Conservation (phyloP, 2,888 invertebrate species). For the Polymixis lichenea region DNA sequence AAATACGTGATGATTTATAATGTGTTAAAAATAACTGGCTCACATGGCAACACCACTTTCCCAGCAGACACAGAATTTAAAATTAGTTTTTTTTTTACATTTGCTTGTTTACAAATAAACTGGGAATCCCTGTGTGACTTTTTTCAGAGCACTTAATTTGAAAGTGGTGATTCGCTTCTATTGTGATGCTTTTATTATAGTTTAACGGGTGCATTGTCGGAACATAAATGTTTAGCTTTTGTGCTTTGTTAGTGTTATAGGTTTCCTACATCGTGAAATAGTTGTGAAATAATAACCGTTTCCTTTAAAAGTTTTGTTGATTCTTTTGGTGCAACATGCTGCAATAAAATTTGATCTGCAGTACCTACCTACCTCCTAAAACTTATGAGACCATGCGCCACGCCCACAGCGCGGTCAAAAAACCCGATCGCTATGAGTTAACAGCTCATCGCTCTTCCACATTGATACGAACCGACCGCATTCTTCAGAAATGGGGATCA, state of each 20-base stretch:
- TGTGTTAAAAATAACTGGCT: constrained; percentile 17
- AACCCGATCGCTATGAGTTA: background rate
- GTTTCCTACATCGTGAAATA: constrained; percentile 22
- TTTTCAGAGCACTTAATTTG: constrained; percentile 19
- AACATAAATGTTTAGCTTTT: constrained; percentile 28
- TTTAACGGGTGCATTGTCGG: constrained; percentile 21
- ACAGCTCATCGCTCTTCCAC: background rate
- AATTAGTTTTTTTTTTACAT: constrained; percentile 6
- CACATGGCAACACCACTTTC: constrained; percentile 5
- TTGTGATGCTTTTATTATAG: constrained; percentile 18
- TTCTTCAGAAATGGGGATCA: background rate
- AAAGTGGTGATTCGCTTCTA: constrained; percentile 22
- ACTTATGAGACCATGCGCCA: background rate
- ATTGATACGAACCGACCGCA: background rate
- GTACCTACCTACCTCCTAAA: background rate
- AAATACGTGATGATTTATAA: constrained; percentile 33
- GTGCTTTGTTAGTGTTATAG: constrained; percentile 12
- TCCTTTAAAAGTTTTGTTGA: background rate
- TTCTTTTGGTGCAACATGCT: constrained; percentile 14
- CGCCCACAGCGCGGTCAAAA: too few species aligned
- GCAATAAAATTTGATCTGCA: constrained; percentile 8
- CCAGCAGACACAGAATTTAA: background rate
- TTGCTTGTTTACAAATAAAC: constrained; percentile 13
- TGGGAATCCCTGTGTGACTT: constrained; percentile 13
- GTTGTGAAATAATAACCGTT: constrained; percentile 42